These are phyloP conservation scores for Nannoperca obscura DNA, from an alignment of 2,797 vertebrate genomes.

Conservation along the genomic window DNA sequence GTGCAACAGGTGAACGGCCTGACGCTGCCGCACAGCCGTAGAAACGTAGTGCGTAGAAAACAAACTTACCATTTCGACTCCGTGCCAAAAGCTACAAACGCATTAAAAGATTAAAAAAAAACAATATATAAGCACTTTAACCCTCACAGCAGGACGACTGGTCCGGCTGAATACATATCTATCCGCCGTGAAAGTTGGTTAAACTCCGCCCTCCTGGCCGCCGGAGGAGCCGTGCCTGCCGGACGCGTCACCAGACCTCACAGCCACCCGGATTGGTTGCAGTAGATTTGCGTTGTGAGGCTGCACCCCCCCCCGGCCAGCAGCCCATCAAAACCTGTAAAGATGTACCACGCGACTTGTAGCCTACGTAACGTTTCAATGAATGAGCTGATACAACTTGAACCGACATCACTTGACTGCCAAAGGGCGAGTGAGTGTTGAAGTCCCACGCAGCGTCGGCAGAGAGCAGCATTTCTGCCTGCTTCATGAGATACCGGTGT, in stretches of 20 bases:
- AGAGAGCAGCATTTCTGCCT: conserved; percentile 56
- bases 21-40: not conserved
- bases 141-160: conserved; percentile 66
- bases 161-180: conserved; percentile 55
- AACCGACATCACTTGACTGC: not conserved
- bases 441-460: conserved; percentile 16
- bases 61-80: conserved; percentile 76
- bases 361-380: not conserved
- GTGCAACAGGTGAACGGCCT: conserved; percentile 76
- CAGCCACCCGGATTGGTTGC: conserved; percentile 43
- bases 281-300: not conserved
- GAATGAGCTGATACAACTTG: conserved; percentile 37
- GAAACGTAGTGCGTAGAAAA: conserved; percentile 16
- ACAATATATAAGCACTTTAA: conserved; percentile 50
- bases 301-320: not conserved
- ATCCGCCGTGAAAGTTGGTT: conserved; percentile 41
- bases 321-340: not conserved
- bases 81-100: not conserved
- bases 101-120: not conserved
- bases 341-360: not conserved
- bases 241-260: conserved; percentile 49
- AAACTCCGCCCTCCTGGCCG: conserved; percentile 68
- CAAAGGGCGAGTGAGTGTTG: not conserved
- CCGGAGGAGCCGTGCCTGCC: conserved; percentile 18
- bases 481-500: conserved; percentile 50